Conservation (phyloP, 2,797 vertebrate species). For the Streptopelia turtur region DNA sequence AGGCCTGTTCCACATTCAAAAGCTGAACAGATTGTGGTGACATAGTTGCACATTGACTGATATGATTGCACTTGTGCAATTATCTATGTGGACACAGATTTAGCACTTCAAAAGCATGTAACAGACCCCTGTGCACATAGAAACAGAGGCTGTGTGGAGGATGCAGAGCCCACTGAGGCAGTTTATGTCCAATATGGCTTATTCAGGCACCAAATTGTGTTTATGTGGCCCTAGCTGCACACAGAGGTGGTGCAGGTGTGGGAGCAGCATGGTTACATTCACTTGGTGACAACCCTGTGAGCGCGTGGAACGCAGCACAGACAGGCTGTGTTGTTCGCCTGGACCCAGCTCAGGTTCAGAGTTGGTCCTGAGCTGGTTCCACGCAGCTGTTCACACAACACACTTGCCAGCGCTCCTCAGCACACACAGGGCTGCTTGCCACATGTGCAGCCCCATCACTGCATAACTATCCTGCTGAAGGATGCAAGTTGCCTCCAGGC, state of each 20-base stretch:
- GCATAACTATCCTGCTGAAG: not conserved
- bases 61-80: not conserved
- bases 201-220: not conserved
- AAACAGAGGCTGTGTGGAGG: not conserved
- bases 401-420: not conserved
- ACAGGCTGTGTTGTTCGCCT: accelerated
- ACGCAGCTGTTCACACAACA: not conserved
- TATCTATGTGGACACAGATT: not conserved
- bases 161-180: not conserved
- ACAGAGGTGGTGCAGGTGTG: not conserved
- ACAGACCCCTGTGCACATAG: not conserved
- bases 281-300: accelerated
- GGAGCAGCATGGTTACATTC: not conserved
- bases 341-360: not conserved
- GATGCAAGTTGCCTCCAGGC: not conserved
- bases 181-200: not conserved
- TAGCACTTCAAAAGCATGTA: not conserved
- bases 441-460: not conserved
- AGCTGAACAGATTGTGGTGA: not conserved
- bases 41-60: accelerated
- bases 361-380: not conserved
- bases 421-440: not conserved
- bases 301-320: accelerated
- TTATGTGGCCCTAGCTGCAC: not conserved
- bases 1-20: not conserved